phyloP scores from a whole-genome alignment of 2,888 invertebrate species.

The Lithophane socia region DNA sequence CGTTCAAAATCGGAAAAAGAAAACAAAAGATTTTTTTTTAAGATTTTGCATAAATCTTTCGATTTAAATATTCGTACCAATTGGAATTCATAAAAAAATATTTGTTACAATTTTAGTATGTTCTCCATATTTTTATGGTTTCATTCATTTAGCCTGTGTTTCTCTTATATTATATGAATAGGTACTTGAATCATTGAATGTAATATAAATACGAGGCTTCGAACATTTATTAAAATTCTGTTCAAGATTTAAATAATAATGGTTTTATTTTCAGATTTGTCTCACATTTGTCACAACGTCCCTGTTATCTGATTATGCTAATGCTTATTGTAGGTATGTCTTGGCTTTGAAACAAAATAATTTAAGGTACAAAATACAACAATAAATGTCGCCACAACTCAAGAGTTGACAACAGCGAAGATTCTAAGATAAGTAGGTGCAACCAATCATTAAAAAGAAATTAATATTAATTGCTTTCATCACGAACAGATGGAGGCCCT shows the following conservation, averaged over 20 bases:
- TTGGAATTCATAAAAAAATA: conserved; percentile 5
- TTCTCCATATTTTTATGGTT: neutral
- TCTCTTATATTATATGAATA: neutral
- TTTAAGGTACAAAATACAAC: neutral
- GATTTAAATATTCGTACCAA: conserved; percentile 15
- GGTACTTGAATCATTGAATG: neutral
- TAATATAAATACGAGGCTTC: neutral
- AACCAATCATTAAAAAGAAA: conserved; percentile 42
- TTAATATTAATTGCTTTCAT: conserved; percentile 46
- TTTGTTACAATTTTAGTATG: conserved; percentile 3
- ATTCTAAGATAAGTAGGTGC: conserved; percentile 28
- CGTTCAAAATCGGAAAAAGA: neutral
- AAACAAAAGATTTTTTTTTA: conserved; percentile 24
- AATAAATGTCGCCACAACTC: conserved; percentile 3
- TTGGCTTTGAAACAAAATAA: neutral
- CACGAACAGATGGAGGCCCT: conserved; percentile 44
- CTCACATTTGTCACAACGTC: neutral
- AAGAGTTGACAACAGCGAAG: conserved; percentile 18
- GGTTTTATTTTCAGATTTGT: neutral
- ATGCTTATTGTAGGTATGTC: neutral
- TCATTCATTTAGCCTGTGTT: neutral
- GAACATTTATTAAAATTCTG: neutral
- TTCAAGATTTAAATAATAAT: neutral
- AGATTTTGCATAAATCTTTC: conserved; percentile 30
- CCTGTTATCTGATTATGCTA: neutral